Evolutionary conservation across 2,797 vertebrate species (phyloP).

Genomic region (Pachyuromys duprasi): DNA sequence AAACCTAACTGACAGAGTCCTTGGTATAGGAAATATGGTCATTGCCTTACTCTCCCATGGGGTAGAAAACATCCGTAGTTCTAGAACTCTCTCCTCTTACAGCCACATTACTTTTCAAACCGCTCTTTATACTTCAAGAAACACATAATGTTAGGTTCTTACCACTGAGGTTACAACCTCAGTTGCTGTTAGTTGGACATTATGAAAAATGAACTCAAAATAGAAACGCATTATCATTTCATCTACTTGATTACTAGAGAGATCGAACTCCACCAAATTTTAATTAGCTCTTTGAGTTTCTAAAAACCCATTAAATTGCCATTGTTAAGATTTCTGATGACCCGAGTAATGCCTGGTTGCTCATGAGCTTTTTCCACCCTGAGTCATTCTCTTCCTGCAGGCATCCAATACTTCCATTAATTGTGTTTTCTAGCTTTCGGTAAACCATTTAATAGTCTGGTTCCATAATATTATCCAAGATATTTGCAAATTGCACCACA

Average conservation of each 20-base stretch:
- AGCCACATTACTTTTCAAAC: conserved; percentile 2
- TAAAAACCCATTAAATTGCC: background rate
- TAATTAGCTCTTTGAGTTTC: background rate
- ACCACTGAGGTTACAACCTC: background rate
- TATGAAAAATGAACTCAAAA: conserved; percentile 45
- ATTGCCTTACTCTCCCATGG: background rate
- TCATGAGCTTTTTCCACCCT: background rate
- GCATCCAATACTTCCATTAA: background rate
- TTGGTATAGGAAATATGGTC: background rate
- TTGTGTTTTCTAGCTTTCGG: background rate
- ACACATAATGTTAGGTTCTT: background rate
- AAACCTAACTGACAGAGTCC: background rate
- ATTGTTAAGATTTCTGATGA: background rate
- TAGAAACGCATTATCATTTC: conserved; percentile 32
- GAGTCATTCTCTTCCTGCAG: background rate
- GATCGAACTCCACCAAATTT: background rate
- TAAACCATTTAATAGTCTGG: background rate
- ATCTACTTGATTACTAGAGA: conserved; percentile 29
- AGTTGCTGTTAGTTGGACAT: background rate
- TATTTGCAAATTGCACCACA: background rate
- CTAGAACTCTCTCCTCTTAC: background rate
- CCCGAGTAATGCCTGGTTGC: background rate
- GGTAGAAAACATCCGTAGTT: background rate
- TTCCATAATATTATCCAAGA: background rate
- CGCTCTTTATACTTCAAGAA: background rate